Evolutionary conservation across 2,113 vertebrate species (phyloP).

Genomic region (Sprattus sprattus): DNA sequence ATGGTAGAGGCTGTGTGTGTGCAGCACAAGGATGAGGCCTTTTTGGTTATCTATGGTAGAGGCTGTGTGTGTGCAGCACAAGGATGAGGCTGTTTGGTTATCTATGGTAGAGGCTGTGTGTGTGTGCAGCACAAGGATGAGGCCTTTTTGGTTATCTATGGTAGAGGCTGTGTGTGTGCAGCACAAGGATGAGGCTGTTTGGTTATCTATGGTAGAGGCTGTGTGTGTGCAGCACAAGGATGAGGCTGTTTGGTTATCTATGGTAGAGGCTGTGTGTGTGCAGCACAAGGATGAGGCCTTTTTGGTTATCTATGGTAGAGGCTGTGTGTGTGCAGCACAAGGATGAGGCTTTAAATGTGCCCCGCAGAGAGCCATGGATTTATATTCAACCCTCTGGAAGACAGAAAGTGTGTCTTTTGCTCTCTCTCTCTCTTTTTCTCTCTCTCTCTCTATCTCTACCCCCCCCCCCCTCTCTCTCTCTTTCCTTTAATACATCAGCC

Average conservation of each 20-base stretch:
- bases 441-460: neutral
- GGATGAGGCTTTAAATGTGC: slow-evolving; percentile 42
- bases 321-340: neutral
- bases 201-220: slow-evolving; percentile 48
- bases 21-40: too few relatives aligned
- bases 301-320: slow-evolving; percentile 53
- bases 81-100: too few relatives aligned
- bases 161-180: slow-evolving; percentile 32
- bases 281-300: too few relatives aligned
- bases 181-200: too few relatives aligned
- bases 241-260: slow-evolving; percentile 52
- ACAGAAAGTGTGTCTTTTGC: slow-evolving; percentile 39
- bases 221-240: slow-evolving; percentile 14
- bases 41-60: slow-evolving; percentile 53
- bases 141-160: slow-evolving; percentile 52
- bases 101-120: slow-evolving; percentile 45
- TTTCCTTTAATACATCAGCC: slow-evolving; percentile 39
- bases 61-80: slow-evolving; percentile 8
- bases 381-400: slow-evolving; percentile 42
- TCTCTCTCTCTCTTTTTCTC: neutral
- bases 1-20: too few relatives aligned
- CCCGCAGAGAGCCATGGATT: slow-evolving; percentile 27
- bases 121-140: too few relatives aligned
- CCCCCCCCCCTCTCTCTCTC: neutral
- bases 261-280: slow-evolving; percentile 35